phyloP scores from a whole-genome alignment of 2,797 vertebrate genomes.

The Pampus argenteus region DNA sequence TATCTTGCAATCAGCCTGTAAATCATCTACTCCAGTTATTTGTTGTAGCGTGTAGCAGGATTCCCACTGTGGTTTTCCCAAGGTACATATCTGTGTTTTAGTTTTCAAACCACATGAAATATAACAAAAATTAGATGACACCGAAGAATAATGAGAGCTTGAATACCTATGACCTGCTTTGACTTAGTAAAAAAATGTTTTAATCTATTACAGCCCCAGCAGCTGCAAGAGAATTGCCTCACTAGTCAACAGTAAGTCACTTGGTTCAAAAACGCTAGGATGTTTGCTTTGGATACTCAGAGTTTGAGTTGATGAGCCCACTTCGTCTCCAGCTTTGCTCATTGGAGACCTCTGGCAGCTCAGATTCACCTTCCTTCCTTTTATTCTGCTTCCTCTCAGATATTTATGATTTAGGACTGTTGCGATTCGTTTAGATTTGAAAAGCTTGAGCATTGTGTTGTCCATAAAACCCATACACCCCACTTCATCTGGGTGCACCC shows the following conservation, averaged over 20 bases:
- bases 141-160: neutral
- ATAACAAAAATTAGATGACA: slow-evolving; percentile 7
- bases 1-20: slow-evolving; percentile 37
- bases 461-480: too few relatives aligned
- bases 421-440: too few relatives aligned
- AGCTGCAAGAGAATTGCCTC: neutral
- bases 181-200: neutral
- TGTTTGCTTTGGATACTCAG: neutral
- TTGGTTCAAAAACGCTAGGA: neutral
- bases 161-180: neutral
- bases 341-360: too few relatives aligned
- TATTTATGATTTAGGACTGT: too few relatives aligned
- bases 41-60: neutral
- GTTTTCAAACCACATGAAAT: neutral
- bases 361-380: too few relatives aligned
- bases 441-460: too few relatives aligned
- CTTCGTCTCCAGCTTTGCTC: too few relatives aligned
- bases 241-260: neutral
- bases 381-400: too few relatives aligned
- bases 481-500: too few relatives aligned
- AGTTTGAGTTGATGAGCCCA: too few relatives aligned
- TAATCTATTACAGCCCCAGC: neutral
- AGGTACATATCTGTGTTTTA: slow-evolving; percentile 1
- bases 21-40: neutral
- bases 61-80: slow-evolving; percentile 12